Base-by-base conservation (phyloP, 2,888 invertebrate genomes). In the Epicampocera succincta region DNA sequence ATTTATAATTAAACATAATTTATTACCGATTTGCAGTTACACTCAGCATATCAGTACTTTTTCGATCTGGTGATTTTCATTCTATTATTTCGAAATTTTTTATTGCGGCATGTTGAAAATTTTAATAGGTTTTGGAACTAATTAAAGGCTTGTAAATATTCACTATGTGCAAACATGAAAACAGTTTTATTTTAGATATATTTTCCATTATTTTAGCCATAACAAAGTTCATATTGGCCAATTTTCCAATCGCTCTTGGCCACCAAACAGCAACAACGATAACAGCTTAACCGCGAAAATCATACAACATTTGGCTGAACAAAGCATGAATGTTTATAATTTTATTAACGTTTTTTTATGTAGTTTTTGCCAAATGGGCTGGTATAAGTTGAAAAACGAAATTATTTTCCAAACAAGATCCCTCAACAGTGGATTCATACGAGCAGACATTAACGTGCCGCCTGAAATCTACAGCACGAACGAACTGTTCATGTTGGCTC, bases 111-210 rank as follows among this genome's bases (percentile, higher is more conserved):
- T 58, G 54, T 65, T 74, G 48, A 65, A 65, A 54, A 46, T 74
- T 29, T 50, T 50, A 73, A 74, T 50, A 56, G 48, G 15, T 69
- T 63, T 79, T 52, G 33, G 50, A 19, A 63, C 74, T 74, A 46
- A 74, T 80, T 69, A 65, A 73, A 63, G 50, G 58, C 21, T n/a
- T 80, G 63, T 74, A 74, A 74, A 74, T 80, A 69, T 80, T 69
- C 74, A 74, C 69, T 74, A 52, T 48, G 48, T 56, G 17, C 33
- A 12, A 63, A 77, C 38, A 54, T 65, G 3, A 54, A 46, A 56
- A n/a, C 46, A 42, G 17, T 33, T 33, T 33, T 17, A 15, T 13
- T 42, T 46, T 5, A 15, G 17, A 15, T 21, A n/a, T 68, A 54
- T 42, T 73, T 33, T n/a, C 21, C 44, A 19, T 63, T 44, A 19